Evolutionary conservation across 2,113 vertebrate genomes (phyloP).

Genomic region (Alces alces): DNA sequence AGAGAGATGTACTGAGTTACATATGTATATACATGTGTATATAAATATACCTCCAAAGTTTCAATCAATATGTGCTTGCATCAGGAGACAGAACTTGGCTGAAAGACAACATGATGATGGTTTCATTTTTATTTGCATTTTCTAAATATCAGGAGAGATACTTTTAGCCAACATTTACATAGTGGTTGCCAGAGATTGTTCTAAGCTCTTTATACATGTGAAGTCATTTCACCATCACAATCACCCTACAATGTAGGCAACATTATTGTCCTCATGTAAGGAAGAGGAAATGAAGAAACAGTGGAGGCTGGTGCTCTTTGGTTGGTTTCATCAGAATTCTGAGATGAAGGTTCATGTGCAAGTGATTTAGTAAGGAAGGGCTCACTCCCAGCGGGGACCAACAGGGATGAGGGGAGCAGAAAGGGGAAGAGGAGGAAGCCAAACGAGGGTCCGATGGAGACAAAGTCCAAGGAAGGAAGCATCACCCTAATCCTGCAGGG

Average conservation of each 20-base stretch:
- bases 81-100: background rate
- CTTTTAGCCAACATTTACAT: background rate
- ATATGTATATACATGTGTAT: background rate
- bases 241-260: background rate
- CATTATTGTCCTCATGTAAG: background rate
- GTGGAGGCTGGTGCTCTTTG: background rate
- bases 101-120: background rate
- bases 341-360: background rate
- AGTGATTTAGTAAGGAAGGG: background rate
- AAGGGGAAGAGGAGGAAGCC: background rate
- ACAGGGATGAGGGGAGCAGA: background rate
- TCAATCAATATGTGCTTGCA: background rate
- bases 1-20: background rate
- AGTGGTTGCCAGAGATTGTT: background rate
- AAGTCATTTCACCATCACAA: background rate
- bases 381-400: background rate
- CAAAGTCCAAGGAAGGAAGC: background rate
- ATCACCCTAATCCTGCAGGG: background rate
- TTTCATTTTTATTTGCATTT: constrained; percentile 5
- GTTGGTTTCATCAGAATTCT: background rate
- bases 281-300: background rate
- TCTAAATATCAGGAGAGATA: background rate
- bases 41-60: background rate
- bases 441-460: background rate
- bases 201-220: background rate